Base-by-base conservation (phyloP, 2,888 invertebrate species). In the Erebia epiphron region DNA sequence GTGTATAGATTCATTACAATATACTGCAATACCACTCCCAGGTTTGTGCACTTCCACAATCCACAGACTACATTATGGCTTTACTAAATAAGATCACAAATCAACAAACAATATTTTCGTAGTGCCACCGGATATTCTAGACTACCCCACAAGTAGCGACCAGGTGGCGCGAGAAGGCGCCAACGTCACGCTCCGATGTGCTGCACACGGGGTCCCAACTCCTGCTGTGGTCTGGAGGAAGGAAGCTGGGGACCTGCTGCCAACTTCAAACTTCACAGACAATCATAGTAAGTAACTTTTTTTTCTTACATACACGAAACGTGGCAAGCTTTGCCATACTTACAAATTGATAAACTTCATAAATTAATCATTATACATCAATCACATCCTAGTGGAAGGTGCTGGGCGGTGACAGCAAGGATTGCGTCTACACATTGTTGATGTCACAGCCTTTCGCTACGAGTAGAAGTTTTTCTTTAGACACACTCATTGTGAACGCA, bases 221-320 rank as follows among this genome's bases (percentile, higher is more conserved):
- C 98, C 98, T 0, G 95, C 95, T 14, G 97, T 98, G 76, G 97
- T 96, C 69, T 98, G 98, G 98, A 94, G 97, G 75, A 94, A 97
- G 54, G 98, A 98, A 86, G 96, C 96, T 71, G 96, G 96, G 21
- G 95, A 95, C 61, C 91, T 95, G 54, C 94, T 96, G 73, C 94
- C 94, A 54, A 91, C 93, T 16, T 80, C 85, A 18, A 92, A 92
- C 79, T 92, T 92, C 78, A 92, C 86, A 72, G 93, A 93, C 74
- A 88, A 88, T 76, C 89, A 91, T 79, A 88, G 94, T 94, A 84
- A 92, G 89, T 61, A 52, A 52, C 8, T n/a, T 16, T 52, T 52
- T 52, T 16, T 9, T 16, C n/a, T 52, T 9, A 16, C 14, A 52
- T 8, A 52, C 35, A 35, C 7, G 35, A 35, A 35, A 35, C 35